Base-by-base conservation (phyloP, 1,140 invertebrate species). In the Ephestia elutella region DNA sequence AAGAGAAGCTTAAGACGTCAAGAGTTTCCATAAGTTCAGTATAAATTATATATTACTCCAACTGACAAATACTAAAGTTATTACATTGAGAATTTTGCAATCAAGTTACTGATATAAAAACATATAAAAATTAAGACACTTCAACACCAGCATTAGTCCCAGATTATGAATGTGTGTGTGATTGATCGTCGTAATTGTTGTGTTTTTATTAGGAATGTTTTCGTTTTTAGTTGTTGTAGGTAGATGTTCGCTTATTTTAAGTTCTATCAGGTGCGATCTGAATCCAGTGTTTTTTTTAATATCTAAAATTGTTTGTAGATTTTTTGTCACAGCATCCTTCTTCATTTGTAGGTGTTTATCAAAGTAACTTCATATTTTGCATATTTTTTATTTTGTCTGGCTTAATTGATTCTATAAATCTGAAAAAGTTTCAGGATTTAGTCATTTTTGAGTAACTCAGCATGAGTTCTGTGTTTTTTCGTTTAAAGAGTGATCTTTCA, bases 381-480 rank as follows among this genome's bases (percentile, higher is more conserved):
- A 44, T n/a, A 15, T n/a, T 60, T 51, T 58, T 65, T 55, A 58
- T 10, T 7, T 11, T 4, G 9, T 10, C 30, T 32, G 30, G 30
- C 30, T 32, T 32, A 1, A 10, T 32, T 32, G 30, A 32, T 32
- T 32, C 30, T 10, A 28, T 3, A 10, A 10, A 32, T 32, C 11
- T 32, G 4, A 32, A 32, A 32, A 2, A 7, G 2, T 32, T 4
- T 32, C 3, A 32, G 11, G 30, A 32, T 32, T 32, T 32, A 32
- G 30, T 7, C 1, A 32, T 32, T 7, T 32, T 32, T 32, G 21
- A 25, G 25, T 55, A 60, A 60, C 49, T 58, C 58, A 63, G 70
- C 70, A 73, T 70, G 70, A 59, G 55, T 65, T 60, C 66, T 2
- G 21, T 62, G 49, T 50, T 51, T 68, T 30, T 60, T 58, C 50